A percentile compares a stretch with the other conserved stretches of the same genome.
phyloP scores from a whole-genome alignment of 1,140 invertebrate genomes.

The Nephotettix cincticeps region DNA sequence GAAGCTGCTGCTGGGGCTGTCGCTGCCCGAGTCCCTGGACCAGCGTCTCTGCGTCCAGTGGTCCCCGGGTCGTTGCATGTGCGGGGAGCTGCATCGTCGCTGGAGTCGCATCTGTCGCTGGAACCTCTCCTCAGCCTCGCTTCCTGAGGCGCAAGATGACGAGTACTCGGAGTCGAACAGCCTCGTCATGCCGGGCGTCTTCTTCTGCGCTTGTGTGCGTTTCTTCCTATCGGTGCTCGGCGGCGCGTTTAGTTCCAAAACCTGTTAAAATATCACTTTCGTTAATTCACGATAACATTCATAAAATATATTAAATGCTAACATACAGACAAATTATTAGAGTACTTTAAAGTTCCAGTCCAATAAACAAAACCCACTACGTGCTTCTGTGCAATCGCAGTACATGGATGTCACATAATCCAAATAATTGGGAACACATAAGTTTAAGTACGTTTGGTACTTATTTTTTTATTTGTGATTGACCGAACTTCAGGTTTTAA shows the following conservation, averaged over 20 bases:
- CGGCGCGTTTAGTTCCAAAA: slow-evolving; percentile 46
- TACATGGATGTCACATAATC: too few relatives aligned
- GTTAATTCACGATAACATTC: too few relatives aligned
- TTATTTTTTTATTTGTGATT: too few relatives aligned
- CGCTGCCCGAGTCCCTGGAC: slow-evolving; percentile 57
- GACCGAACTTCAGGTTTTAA: too few relatives aligned
- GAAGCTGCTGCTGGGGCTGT: slow-evolving; percentile 57
- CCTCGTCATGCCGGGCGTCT: slow-evolving; percentile 39
- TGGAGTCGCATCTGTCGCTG: slow-evolving; percentile 49
- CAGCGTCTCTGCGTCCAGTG: slow-evolving; percentile 58
- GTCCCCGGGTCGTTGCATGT: slow-evolving; percentile 52
- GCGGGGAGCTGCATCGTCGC: slow-evolving; percentile 57
- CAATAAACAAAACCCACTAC: too few relatives aligned
- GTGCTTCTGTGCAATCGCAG: too few relatives aligned
- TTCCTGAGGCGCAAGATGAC: slow-evolving; percentile 66
- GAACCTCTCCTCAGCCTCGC: slow-evolving; percentile 60
- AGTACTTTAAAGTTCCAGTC: too few relatives aligned
- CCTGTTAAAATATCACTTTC: too few relatives aligned
- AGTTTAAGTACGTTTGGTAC: too few relatives aligned
- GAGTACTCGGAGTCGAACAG: slow-evolving; percentile 45
- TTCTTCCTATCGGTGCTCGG: slow-evolving; percentile 47
- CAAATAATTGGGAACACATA: too few relatives aligned
- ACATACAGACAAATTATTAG: too few relatives aligned
- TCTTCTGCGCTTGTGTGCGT: slow-evolving; percentile 42
- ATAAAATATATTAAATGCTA: too few relatives aligned